phyloP scores from a whole-genome alignment of 1,140 invertebrate species.

The Cotesia typhae region DNA sequence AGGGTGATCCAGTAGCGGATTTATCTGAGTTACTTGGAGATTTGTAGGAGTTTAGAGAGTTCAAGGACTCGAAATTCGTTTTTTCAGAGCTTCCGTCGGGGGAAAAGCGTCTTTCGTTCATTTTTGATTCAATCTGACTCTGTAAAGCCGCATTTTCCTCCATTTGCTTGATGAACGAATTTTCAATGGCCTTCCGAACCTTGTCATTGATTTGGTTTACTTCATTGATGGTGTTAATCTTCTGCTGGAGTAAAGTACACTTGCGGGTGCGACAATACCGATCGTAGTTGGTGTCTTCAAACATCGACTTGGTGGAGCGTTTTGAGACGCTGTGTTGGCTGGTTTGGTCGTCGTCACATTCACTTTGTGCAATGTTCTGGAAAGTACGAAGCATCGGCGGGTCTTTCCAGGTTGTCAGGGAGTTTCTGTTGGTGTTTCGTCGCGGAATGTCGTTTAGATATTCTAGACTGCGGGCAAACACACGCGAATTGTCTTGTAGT shows the following conservation, averaged over 20 bases:
- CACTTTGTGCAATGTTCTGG: constrained; percentile 53
- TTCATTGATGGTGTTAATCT: constrained; percentile 30
- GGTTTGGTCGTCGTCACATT: constrained; percentile 54
- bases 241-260: constrained; percentile 25
- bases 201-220: constrained; percentile 45
- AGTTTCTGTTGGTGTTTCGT: constrained; percentile 31
- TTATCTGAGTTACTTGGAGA: constrained; percentile 31
- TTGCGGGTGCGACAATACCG: constrained; percentile 39
- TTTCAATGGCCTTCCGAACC: constrained; percentile 59
- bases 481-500: constrained; percentile 47
- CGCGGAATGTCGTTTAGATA: constrained; percentile 52
- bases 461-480: constrained; percentile 49
- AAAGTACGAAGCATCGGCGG: constrained; percentile 52
- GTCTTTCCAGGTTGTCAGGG: constrained; percentile 48
- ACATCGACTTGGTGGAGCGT: constrained; percentile 57
- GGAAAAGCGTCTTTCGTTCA: constrained; percentile 32
- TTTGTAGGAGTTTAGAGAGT: constrained; percentile 12
- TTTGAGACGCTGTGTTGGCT: constrained; percentile 49
- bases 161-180: constrained; percentile 62
- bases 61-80: constrained; percentile 29
- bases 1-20: constrained; percentile 22
- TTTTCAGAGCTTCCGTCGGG: constrained; percentile 36
- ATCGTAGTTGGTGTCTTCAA: constrained; percentile 52
- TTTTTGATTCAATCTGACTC: constrained; percentile 28
- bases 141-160: constrained; percentile 49